Base-by-base conservation (phyloP, 2,888 invertebrate genomes). In the Melikaiella ostensackeni region DNA sequence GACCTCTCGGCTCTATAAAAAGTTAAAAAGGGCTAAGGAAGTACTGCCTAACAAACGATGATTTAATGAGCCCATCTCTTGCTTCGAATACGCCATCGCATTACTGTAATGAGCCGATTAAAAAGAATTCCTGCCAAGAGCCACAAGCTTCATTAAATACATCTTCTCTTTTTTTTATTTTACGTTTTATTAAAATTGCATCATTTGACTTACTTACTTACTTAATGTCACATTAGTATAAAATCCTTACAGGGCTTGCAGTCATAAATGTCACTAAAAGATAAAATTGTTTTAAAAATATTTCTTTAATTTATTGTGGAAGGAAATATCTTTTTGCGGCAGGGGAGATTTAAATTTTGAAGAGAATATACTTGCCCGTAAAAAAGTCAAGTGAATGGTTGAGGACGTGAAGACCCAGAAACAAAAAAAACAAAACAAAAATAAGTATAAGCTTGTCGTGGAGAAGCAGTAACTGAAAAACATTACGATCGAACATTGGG, bases 41-140 rank as follows among this genome's bases (percentile, higher is more conserved):
- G 38, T 42, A 64, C 38, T n/a, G 38, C 38, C 42, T 50, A 64
- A 24, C 64, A 64, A 64, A 64, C 21, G 64, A 64, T 64, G 64
- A 42, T 64, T 64, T 64, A 64, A 64, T 64, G 64, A 64, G 64
- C 64, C 35, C 38, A 64, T 64, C 64, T 64, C 64, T 42, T 64
- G 21, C 64, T 64, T 24, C 42, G 42, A 42, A 64, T 42, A 64
- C 38, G 38, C 38, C 35, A 24, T 64, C 64, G 38, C 64, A 64
- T 64, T 64, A 64, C 38, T 38, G 64, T 64, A 64, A 64, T 64
- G 63, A 63, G 35, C 33, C 63, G 63, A 63, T 63, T 63, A 35
- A 63, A 63, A 63, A 63, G 35, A 35, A 63, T 35, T 64, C 42
- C 64, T 64, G 13, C 64, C 21, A 21, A n/a, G n/a, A 50, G 50